Base-by-base conservation (phyloP, 2,113 vertebrate genomes). In the Polypterus senegalus region DNA sequence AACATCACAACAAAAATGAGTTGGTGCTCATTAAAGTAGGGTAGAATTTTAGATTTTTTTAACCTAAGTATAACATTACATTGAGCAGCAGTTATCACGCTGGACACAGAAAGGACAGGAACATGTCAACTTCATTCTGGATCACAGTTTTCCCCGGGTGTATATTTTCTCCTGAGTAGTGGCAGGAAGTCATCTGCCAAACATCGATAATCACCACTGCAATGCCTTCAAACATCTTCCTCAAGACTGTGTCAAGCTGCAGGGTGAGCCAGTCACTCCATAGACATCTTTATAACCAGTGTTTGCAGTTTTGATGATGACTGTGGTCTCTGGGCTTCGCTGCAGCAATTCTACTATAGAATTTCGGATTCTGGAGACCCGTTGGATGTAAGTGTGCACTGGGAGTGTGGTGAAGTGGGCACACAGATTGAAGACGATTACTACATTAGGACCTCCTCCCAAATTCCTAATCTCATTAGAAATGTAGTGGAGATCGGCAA, bases 151-250 rank as follows among this genome's bases (percentile, higher is more conserved):
- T 54, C 3, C 48, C 46, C 8, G 69, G 62, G 52, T 77, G 71
- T 54, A 70, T 74, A 49, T 69, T 48, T 0, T 70, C 67, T 3
- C 49, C 57, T 4, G 65, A 57, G 53, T 73, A 73, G 58, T 78
- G 74, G 54, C 72, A 73, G 46, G 76, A 69, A 1, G 74, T 76
- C 76, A 78, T 78, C 63, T 74, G 74, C 74, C 74, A 78, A 9
- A 56, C 65, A 9, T 78, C 76, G 2, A 78, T 27, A 47, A 76
- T 57, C 43, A 67, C 71, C 4, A 78, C 71, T 3, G 61, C 61
- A 48, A 73, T 49, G 5, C 63, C 69, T 49, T 61, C 61, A 63
- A 78, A 73, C 58, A 67, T 62, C 7, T 49, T 65, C 5, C 62
- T 65, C 27, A 78, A 62, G 5, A 65, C 47, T 4, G 10, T 55